A percentile compares a stretch with the other conserved stretches of the same genome.
Evolutionary conservation across 2,113 vertebrate genomes (phyloP).

Genomic region (Tapirus terrestris): DNA sequence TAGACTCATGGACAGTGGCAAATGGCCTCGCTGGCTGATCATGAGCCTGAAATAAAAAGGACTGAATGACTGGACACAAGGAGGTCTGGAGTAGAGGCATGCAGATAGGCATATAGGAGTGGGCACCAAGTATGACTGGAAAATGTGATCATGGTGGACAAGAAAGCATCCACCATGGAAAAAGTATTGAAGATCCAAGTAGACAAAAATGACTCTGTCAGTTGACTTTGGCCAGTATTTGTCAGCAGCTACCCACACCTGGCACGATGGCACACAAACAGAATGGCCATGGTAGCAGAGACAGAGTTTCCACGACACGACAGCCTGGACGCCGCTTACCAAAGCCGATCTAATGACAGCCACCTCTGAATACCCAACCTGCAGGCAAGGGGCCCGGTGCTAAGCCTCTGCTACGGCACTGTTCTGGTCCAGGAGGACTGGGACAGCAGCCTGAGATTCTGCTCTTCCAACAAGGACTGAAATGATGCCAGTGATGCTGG

Average conservation of each 20-base stretch:
- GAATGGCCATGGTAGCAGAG: background rate
- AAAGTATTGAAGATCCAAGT: background rate
- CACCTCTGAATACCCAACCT: background rate
- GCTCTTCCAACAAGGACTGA: background rate
- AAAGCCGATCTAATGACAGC: background rate
- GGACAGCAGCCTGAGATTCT: background rate
- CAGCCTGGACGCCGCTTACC: background rate
- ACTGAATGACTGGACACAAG: background rate
- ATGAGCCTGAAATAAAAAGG: background rate
- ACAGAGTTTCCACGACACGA: background rate
- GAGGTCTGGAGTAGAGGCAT: background rate
- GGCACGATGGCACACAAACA: background rate
- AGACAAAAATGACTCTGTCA: background rate
- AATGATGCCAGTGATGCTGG: background rate
- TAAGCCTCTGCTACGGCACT: background rate
- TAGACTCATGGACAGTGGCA: background rate
- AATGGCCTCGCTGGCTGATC: background rate
- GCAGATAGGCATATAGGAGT: background rate
- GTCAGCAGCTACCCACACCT: background rate
- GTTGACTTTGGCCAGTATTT: background rate
- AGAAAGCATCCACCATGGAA: background rate
- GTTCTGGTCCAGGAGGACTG: background rate
- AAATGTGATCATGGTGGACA: background rate
- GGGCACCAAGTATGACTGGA: background rate
- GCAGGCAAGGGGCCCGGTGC: background rate